These are phyloP conservation scores for Hydriomena furcata DNA, from an alignment of 2,888 invertebrate species.

Conservation along the genomic window DNA sequence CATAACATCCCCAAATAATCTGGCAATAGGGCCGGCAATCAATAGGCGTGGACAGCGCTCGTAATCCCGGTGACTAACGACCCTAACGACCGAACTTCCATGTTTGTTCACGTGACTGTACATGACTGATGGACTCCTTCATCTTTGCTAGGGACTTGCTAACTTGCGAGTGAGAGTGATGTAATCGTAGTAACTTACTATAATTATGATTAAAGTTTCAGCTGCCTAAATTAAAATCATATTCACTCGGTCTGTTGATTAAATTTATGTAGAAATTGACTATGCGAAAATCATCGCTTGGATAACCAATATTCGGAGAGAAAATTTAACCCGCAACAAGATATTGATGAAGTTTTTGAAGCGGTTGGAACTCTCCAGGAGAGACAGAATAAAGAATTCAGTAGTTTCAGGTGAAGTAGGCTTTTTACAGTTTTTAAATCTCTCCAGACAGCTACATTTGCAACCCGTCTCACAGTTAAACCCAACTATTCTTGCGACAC, in stretches of 20 bases:
- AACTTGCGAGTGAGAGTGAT: not conserved
- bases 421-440: not conserved
- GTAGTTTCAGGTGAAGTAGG: too few species aligned
- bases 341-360: too few species aligned
- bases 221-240: too few species aligned
- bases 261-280: too few species aligned
- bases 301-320: too few species aligned
- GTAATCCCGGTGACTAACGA: slow-evolving; percentile 52
- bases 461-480: slow-evolving; percentile 4
- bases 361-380: too few species aligned
- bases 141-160: slow-evolving; percentile 7
- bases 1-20: slow-evolving; percentile 13
- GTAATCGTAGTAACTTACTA: slow-evolving; percentile 1
- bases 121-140: slow-evolving; percentile 44
- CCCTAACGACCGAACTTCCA: slow-evolving; percentile 51
- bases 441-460: not conserved
- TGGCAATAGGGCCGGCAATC: slow-evolving; percentile 37
- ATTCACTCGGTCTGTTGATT: too few species aligned
- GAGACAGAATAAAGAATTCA: too few species aligned
- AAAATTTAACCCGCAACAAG: too few species aligned
- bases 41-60: slow-evolving; percentile 50
- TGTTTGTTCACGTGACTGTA: slow-evolving; percentile 49
- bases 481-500: slow-evolving; percentile 18
- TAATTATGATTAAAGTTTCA: too few species aligned
- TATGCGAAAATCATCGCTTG: too few species aligned